A percentile compares a stretch with the other conserved stretches of the same genome.
Conservation (phyloP, 30 jellyfish, hydroid and myxozoan species). For the Cassiopea xamachana region DNA sequence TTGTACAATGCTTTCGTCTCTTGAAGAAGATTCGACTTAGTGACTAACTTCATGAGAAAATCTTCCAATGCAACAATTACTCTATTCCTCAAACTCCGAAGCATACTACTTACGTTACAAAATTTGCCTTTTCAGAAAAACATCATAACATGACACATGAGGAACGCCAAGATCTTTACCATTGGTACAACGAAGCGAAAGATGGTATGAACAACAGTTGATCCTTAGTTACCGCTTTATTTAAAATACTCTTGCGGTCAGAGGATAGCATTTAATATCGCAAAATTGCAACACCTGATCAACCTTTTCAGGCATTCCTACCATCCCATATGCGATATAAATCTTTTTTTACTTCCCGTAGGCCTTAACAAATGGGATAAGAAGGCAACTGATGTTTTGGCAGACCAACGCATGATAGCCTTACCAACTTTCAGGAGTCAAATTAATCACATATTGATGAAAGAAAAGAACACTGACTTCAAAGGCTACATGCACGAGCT, state of each 20-base stretch:
- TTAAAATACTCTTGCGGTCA: too few relatives aligned
- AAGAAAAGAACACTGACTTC: constrained; percentile 58
- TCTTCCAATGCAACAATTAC: too few relatives aligned
- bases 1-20: too few relatives aligned
- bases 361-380: constrained; percentile 53
- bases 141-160: constrained; percentile 51
- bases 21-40: too few relatives aligned
- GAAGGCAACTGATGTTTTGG: constrained; percentile 33
- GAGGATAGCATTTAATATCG: too few relatives aligned
- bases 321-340: too few relatives aligned
- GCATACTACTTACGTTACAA: background rate
- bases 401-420: constrained; percentile 24
- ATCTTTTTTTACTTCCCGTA: background rate
- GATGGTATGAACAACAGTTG: constrained; percentile 7
- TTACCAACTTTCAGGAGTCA: constrained; percentile 57
- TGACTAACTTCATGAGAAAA: too few relatives aligned
- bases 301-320: too few relatives aligned
- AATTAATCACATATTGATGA: constrained; percentile 43
- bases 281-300: too few relatives aligned
- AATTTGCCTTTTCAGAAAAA: background rate
- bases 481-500: constrained; percentile 62
- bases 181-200: constrained; percentile 63
- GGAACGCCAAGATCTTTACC: constrained; percentile 44
- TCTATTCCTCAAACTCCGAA: background rate
- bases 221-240: too few relatives aligned